Conservation (phyloP, 2,888 invertebrate species). For the Rotaria magnacalcarata region DNA sequence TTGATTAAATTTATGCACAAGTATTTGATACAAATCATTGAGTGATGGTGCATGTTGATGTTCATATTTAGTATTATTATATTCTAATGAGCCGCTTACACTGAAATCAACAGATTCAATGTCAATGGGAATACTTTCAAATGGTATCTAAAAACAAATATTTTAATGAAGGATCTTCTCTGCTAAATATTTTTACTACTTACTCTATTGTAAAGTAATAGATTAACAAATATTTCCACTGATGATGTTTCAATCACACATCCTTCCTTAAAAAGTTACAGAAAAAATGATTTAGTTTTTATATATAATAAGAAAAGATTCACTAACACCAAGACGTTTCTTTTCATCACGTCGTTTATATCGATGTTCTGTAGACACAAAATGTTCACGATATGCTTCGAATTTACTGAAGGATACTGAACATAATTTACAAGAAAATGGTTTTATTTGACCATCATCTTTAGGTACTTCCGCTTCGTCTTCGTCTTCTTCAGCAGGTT, state of each 20-base stretch:
- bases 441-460: not conserved
- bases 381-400: constrained; percentile 32
- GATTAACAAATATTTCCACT: constrained; percentile 34
- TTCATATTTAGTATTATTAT: not conserved
- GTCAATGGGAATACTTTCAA: constrained; percentile 14
- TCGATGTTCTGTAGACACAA: not conserved
- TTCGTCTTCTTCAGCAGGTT: not conserved
- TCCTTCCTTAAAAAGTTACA: not conserved
- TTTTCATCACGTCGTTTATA: constrained; percentile 33
- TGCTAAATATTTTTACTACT: not conserved
- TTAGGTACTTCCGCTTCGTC: not conserved
- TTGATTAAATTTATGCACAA: not conserved
- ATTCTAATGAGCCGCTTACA: not conserved
- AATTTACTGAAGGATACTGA: constrained; percentile 4
- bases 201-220: not conserved
- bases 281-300: not conserved
- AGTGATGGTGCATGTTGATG: not conserved
- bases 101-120: not conserved
- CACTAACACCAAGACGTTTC: not conserved
- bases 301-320: not conserved
- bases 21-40: not conserved
- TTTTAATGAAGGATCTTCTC: not conserved
- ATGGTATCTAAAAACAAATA: not conserved
- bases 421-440: constrained; percentile 29
- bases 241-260: not conserved